Base-by-base conservation (phyloP, 2,113 vertebrate genomes). In the Leptodactylus fuscus region DNA sequence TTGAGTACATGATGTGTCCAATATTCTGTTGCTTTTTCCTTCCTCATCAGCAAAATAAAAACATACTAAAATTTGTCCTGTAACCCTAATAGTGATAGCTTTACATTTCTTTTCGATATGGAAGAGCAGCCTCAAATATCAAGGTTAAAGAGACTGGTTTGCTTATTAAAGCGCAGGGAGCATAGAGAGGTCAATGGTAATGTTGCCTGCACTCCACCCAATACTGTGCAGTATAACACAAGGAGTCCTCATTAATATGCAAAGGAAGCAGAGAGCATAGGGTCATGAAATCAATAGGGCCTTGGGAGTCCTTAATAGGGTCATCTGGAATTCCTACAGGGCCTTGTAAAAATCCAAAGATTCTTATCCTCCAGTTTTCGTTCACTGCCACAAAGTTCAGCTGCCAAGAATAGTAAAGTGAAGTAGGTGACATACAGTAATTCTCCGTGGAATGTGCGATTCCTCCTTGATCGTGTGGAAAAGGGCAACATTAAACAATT, bases 111-210 rank as follows among this genome's bases (percentile, higher is more conserved):
- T 60, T 65, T 62, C 27, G 60, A 38, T 67, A 48, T 73, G 44
- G n/a, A 55, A 81, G 38, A 32, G 22, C n/a, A 18, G 60, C 22
- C 51, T 46, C 87, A 75, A 69, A 91, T 90, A 87, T 91, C 82
- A 88, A 82, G 49, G 85, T 82, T 90, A 49, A 81, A 81, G 44
- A 65, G 62, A 18, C n/a, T 73, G 67, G 36, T 92, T 93, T 92
- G 85, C 90, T 90, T 93, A 90, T 90, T 91, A 92, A 94, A 92
- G 88, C 85, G 82, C 79, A 78, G 81, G 81, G 81, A 86, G 87
- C 90, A 91, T 90, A 49, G 88, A 88, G 88, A 92, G 91, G 91
- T 94, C 79, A 89, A 44, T 87, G 82, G 87, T 32, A 67, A 73
- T 86, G 91, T 88, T 81, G 85, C 49, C 77, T 84, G n/a, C 8